Evolutionary conservation across 2,113 vertebrate genomes (phyloP).

Genomic region (Chunga burmeisteri): DNA sequence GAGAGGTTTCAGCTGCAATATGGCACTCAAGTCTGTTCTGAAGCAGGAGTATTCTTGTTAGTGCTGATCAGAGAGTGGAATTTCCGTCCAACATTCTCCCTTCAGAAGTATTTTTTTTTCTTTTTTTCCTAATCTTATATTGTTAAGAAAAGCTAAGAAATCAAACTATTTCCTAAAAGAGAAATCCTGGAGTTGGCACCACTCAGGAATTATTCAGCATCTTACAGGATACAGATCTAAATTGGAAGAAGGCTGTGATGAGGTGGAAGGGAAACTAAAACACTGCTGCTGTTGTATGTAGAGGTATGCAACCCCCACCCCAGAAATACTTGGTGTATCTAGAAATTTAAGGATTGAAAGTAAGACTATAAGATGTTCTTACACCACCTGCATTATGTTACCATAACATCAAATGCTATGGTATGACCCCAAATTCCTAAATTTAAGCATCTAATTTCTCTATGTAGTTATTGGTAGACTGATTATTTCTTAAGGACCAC

Average conservation of each 20-base stretch:
- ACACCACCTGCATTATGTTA: background rate
- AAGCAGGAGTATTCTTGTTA: background rate
- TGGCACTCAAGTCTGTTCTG: background rate
- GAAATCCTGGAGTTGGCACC: background rate
- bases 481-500: background rate
- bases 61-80: background rate
- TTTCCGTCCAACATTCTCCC: background rate
- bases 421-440: background rate
- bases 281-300: background rate
- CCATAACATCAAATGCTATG: background rate
- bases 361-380: background rate
- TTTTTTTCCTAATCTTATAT: background rate
- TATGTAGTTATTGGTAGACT: background rate
- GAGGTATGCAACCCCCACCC: too few species aligned
- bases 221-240: background rate
- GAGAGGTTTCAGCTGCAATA: background rate
- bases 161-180: background rate
- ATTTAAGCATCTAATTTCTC: background rate
- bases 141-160: background rate
- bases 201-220: background rate
- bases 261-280: background rate
- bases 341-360: background rate
- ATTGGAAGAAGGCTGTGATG: background rate
- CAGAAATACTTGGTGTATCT: background rate
- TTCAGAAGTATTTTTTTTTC: background rate